A percentile compares a stretch with the other conserved stretches of the same genome.
phyloP scores from a whole-genome alignment of 1,140 invertebrate genomes.

The Hycleus cichorii region DNA sequence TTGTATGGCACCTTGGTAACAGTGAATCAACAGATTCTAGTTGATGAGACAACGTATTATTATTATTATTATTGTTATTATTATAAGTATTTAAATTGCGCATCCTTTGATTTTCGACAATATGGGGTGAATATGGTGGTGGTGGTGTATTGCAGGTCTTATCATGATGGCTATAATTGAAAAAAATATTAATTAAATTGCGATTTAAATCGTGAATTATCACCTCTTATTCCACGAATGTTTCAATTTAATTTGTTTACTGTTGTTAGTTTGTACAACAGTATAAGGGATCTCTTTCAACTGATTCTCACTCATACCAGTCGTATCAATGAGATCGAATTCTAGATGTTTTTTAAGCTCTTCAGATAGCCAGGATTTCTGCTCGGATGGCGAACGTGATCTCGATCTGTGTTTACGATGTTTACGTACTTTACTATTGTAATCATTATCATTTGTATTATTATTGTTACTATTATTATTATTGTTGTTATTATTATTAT shows the following conservation, averaged over 20 bases:
- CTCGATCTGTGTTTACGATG: constrained; percentile 62
- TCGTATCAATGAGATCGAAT: constrained; percentile 81
- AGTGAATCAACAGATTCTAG: constrained; percentile 6
- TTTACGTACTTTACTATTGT: constrained; percentile 45
- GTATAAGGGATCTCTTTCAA: constrained; percentile 88
- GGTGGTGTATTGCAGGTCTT: constrained; percentile 24
- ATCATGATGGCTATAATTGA: constrained; percentile 13
- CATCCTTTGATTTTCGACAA: constrained; percentile 14
- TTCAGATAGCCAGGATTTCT: constrained; percentile 56
- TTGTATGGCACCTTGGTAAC: constrained; percentile 9
- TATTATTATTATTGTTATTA: not conserved
- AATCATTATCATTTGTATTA: constrained; percentile 1
- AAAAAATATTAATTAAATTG: constrained; percentile 17
- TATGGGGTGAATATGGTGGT: constrained; percentile 29
- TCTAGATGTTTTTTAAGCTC: constrained; percentile 79
- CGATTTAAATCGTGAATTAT: not conserved
- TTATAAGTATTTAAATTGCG: constrained; percentile 7
- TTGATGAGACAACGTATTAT: too few relatives aligned
- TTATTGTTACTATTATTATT: not conserved
- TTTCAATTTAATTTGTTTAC: constrained; percentile 49
- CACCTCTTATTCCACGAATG: constrained; percentile 42
- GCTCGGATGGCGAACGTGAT: constrained; percentile 62
- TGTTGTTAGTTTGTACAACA: constrained; percentile 67
- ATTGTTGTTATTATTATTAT: constrained; percentile 1
- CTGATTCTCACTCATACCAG: constrained; percentile 81